These are phyloP conservation scores for Bolinopsis microptera DNA, from an alignment of 37 sponge, comb jelly and placozoan genomes.

Conservation along the genomic window DNA sequence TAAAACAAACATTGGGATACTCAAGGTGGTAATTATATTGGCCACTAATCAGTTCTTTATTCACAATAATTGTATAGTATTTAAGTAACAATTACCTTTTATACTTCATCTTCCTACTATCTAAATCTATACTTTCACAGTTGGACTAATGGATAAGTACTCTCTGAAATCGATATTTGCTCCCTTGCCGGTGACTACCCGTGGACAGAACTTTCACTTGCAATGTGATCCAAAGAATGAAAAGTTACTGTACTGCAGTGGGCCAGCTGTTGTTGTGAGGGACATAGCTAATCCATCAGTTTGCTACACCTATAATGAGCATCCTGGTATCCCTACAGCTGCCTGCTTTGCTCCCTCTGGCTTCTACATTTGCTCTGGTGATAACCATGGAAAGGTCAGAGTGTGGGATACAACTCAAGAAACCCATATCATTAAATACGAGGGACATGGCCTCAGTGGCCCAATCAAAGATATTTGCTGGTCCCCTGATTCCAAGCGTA, in stretches of 20 bases:
- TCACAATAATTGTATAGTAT: too few relatives aligned
- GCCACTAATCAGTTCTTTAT: too few relatives aligned
- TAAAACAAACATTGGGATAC: too few relatives aligned
- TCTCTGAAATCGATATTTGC: constrained; percentile 47
- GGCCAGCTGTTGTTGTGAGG: constrained; percentile 86
- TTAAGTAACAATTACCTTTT: too few relatives aligned
- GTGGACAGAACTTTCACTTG: constrained; percentile 37
- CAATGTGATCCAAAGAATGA: constrained; percentile 89
- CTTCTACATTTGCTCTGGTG: constrained; percentile 95
- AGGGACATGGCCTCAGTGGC: constrained; percentile 83
- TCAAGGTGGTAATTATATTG: too few relatives aligned
- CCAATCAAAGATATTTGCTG: constrained; percentile 91
- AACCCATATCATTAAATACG: constrained; percentile 91
- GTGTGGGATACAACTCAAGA: constrained; percentile 99
- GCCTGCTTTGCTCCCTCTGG: constrained; percentile 94
- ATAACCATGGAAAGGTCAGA: constrained; percentile 86
- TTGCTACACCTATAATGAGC: constrained; percentile 86
- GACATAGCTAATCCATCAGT: constrained; percentile 86
- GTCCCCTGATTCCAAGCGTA: constrained; percentile 95
- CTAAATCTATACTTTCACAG: too few relatives aligned
- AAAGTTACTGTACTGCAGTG: constrained; percentile 88
- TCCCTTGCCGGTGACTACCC: constrained; percentile 22
- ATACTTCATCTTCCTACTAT: too few relatives aligned
- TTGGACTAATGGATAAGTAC: not conserved
- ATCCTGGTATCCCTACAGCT: constrained; percentile 83